Conservation (phyloP, 2,888 invertebrate genomes). For the Orthonevra nobilis region DNA sequence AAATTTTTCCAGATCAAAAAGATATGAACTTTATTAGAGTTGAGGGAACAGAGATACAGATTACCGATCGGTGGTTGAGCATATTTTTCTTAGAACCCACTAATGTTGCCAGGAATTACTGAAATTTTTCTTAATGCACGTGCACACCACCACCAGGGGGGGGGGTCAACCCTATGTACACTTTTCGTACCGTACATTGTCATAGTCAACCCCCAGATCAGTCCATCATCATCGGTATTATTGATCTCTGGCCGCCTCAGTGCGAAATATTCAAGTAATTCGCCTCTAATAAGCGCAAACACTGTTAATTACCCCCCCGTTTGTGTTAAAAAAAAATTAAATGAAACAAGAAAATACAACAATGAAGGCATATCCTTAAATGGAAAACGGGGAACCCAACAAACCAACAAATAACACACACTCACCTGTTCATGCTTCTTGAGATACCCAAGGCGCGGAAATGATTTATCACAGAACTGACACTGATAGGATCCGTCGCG, state of each 20-base stretch:
- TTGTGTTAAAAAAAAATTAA: slow-evolving; percentile 19
- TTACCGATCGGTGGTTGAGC: slow-evolving; percentile 16
- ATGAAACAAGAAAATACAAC: no score
- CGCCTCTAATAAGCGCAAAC: slow-evolving; percentile 68
- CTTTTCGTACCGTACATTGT: background rate
- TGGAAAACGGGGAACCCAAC: slow-evolving; percentile 39
- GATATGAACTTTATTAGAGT: slow-evolving; percentile 70
- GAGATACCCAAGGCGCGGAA: slow-evolving; percentile 91
- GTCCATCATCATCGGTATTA: no score
- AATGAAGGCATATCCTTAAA: slow-evolving; percentile 56
- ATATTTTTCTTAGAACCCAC: slow-evolving; percentile 60
- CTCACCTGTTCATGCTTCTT: slow-evolving; percentile 96
- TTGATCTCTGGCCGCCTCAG: slow-evolving; percentile 64
- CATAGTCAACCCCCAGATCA: no score
- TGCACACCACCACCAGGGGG: slow-evolving; percentile 43
- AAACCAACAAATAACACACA: slow-evolving; percentile 6
- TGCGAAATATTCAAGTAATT: slow-evolving; percentile 65
- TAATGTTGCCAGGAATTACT: slow-evolving; percentile 49
- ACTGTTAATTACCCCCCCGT: slow-evolving; percentile 65
- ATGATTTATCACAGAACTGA: slow-evolving; percentile 95
- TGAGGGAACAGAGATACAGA: no score
- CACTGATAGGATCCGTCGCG: slow-evolving; percentile 91
- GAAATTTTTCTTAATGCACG: slow-evolving; percentile 41
- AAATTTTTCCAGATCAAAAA: slow-evolving; percentile 65
- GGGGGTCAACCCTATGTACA: slow-evolving; percentile 17